Conservation (phyloP, 1,140 invertebrate genomes). For the Grapholita molesta region DNA sequence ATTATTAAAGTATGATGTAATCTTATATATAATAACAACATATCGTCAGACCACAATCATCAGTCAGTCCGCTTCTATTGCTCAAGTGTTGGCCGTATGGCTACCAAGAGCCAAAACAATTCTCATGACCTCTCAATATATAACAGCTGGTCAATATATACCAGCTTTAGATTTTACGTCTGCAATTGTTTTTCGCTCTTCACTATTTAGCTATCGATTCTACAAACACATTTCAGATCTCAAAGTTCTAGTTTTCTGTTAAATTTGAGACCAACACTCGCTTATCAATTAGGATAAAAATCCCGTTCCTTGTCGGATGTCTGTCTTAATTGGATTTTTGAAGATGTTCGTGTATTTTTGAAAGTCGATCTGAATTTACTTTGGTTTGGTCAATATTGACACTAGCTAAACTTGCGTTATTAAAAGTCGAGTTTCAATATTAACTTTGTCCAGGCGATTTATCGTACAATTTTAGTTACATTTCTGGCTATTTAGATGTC, state of each 20-base stretch:
- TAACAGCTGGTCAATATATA: no score
- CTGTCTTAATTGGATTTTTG: slow-evolving; percentile 15
- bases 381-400: neutral
- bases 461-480: neutral
- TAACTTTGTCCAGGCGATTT: neutral
- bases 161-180: no score
- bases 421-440: neutral
- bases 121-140: no score
- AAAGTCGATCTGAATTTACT: neutral
- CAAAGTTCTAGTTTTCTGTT: neutral
- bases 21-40: no score
- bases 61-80: no score
- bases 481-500: neutral
- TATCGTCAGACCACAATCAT: no score
- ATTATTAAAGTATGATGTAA: neutral
- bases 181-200: no score
- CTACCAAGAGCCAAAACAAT: no score
- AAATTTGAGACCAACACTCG: neutral
- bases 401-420: neutral
- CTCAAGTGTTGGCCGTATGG: no score
- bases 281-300: neutral
- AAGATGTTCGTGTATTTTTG: neutral
- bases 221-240: no score
- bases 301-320: neutral
- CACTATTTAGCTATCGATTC: no score